phyloP scores from a whole-genome alignment of 2,888 invertebrate genomes.

The Luperina testacea region DNA sequence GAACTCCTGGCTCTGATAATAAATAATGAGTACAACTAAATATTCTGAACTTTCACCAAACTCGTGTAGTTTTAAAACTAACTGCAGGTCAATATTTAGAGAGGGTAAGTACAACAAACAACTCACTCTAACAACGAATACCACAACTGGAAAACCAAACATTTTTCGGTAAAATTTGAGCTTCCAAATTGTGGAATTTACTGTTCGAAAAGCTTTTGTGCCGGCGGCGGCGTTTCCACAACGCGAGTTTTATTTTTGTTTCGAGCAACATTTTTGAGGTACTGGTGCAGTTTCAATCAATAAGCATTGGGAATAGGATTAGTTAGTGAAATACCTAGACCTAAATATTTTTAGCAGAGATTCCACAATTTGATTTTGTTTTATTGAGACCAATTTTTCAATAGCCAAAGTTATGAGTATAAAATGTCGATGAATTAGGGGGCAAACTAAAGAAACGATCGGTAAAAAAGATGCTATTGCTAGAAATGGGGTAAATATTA shows the following conservation, averaged over 20 bases:
- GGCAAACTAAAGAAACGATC: neutral
- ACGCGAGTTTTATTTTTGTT: conserved; percentile 34
- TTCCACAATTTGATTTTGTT: neutral
- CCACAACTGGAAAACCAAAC: conserved; percentile 45
- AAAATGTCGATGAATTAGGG: neutral
- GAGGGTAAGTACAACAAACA: conserved; percentile 16
- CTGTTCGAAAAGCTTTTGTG: conserved; percentile 29
- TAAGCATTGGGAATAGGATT: conserved; percentile 20
- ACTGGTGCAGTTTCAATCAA: conserved; percentile 25
- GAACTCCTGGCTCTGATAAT: conserved; percentile 8
- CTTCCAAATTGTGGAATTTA: conserved; percentile 33
- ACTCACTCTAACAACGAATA: conserved; percentile 41
- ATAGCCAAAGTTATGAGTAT: neutral
- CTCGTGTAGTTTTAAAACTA: conserved; percentile 29
- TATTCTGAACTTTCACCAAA: conserved; percentile 6
- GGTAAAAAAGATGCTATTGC: neutral
- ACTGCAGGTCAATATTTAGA: conserved; percentile 31
- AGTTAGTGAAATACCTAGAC: conserved; percentile 1
- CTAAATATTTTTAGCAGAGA: neutral
- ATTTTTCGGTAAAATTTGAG: conserved; percentile 25
- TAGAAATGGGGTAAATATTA: neutral
- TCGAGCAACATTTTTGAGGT: conserved; percentile 23
- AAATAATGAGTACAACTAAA: conserved; percentile 25
- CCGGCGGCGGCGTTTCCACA: conserved; percentile 13
- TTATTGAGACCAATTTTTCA: no score